Base-by-base conservation (phyloP, 1,140 invertebrate genomes). In the Microplitis demolitor region DNA sequence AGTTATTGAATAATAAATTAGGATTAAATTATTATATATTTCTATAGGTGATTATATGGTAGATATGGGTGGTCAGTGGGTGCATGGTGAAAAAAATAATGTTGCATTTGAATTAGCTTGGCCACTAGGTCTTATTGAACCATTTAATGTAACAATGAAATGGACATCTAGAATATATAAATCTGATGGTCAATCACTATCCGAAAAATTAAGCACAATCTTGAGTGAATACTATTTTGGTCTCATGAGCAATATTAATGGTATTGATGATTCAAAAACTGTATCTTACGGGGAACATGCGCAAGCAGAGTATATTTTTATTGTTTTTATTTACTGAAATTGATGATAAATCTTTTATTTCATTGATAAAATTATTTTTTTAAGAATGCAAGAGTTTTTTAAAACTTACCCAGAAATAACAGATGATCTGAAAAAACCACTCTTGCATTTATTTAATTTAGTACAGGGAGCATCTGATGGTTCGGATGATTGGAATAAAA, bases 31-130 rank as follows among this genome's bases (percentile, higher is more conserved):
- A 24, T 24, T n/a, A n/a, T n/a, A n/a, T n/a, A n/a, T 24, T 24
- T 24, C 24, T 24, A 9, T 14, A 16, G 16, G 13, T 58, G 4
- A 11, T 33, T 16, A 88, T 73, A 83, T 89, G 24, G 84, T 96
- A 5, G 96, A 97, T 83, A 74, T 96, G 13, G 95, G 96, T 4
- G 95, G 93, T 24, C 93, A 96, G 78, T 95, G 93, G 93, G 89
- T 95, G 76, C 95, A 97, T 78, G 95, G 95, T 13, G 90, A 95
- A 81, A 85, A 90, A 72, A 89, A 86, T 16, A 94, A 96, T 85
- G 79, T 88, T 9, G 90, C 94, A 0, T 95, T 89, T 79, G 83
- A 92, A 66, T 77, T 92, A 45, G 91, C 91, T 0, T 90, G 90
- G 63, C 86, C 89, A 45, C 76, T 78, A 14, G 78, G 75, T 2